Evolutionary conservation across 2,797 vertebrate genomes (phyloP), one percentile per base, ranked within the genome.

Genomic region (Loris lydekkerianus): DNA sequence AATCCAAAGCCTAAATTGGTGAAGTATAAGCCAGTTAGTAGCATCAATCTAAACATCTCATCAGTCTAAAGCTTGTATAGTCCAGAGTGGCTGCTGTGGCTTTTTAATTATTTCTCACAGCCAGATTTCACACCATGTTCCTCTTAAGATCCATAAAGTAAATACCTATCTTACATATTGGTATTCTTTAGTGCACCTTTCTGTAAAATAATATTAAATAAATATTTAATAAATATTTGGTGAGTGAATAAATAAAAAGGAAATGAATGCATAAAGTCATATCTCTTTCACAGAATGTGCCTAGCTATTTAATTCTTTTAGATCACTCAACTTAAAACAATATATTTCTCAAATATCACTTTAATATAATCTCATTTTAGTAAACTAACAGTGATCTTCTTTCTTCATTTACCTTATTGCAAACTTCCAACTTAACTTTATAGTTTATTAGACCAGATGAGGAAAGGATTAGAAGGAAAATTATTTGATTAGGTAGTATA

Each of bases 21-120:
- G 40, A 65, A 18, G 5, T 61, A 31, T 20, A 87, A 75, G 34
- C 40, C 37, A 75, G 40, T 13, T 40, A 58, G 49, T 29, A 49
- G 43, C 25, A 49, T 25, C 15, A 20, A 8, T 65, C 10, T n/a
- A 67, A 67, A 53, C 1, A 15, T 53, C 14, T 53, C 29, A 40
- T 11, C 53, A 23, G 1, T 65, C 10, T 77, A 25, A 20, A 49
- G 20, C 61, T 49, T 77, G 75, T 40, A 70, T 43, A 56, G 10
- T 63, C 1, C 25, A 86, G 5, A 78, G 18, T 58, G 3, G 13
- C 72, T 72, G 5, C 1, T 46, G 3, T 72, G 82, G 3, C 11
- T 77, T 93, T 94, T 77, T 63, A 78, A 63, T 89, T 69, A 77
- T 58, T 70, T 85, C 10, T 20, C 75, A 46, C n/a, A 58, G 34